Conservation (phyloP, 2,113 vertebrate species). For the Cygnus atratus region DNA sequence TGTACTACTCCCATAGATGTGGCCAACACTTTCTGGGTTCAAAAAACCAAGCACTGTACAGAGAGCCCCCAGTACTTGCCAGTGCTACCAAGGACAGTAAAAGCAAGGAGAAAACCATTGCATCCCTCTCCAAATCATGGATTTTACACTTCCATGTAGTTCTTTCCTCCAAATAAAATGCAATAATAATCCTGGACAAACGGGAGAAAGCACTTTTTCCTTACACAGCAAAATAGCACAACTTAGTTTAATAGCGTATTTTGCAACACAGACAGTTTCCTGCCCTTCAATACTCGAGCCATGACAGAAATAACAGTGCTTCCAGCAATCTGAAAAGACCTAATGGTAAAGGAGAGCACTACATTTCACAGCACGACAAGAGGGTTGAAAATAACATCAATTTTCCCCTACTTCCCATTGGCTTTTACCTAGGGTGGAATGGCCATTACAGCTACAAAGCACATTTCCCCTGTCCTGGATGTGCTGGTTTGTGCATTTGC, state of each 20-base stretch:
- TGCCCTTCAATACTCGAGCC: not conserved
- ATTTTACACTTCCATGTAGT: not conserved
- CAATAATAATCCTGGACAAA: not conserved
- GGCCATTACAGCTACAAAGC: not conserved
- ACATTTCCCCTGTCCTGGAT: not conserved
- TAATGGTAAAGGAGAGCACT: not conserved
- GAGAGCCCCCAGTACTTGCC: not conserved
- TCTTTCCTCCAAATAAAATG: not conserved
- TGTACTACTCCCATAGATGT: not conserved
- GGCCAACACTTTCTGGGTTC: not conserved
- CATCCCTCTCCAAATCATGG: not conserved
- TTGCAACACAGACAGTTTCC: not conserved
- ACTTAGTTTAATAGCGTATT: not conserved
- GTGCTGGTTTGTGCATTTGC: constrained; percentile 31
- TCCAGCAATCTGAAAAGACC: not conserved
- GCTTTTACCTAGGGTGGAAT: not conserved
- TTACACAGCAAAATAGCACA: not conserved
- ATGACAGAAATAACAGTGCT: not conserved
- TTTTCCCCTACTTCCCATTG: not conserved
- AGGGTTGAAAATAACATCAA: not conserved
- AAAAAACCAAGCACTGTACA: not conserved
- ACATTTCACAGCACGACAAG: not conserved
- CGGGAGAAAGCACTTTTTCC: not conserved
- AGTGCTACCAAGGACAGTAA: not conserved
- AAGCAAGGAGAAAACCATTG: not conserved